phyloP scores from a whole-genome alignment of 2,797 vertebrate species.

The Aldrovandia affinis region DNA sequence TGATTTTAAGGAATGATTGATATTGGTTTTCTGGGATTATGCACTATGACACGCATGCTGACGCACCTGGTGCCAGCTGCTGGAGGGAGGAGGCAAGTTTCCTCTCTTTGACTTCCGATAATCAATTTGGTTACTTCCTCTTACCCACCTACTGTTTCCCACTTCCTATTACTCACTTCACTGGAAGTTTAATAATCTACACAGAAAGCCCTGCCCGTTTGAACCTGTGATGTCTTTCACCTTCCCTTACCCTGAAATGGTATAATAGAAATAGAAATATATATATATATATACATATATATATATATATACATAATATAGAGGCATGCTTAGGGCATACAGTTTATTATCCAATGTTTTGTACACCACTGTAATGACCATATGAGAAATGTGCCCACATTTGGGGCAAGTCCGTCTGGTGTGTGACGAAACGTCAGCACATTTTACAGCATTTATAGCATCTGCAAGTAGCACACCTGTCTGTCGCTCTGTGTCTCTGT shows the following conservation, averaged over 20 bases:
- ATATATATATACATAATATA: slow-evolving; percentile 70
- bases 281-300: slow-evolving; percentile 61
- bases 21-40: slow-evolving; percentile 32
- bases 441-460: slow-evolving; percentile 58
- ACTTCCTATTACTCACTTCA: neutral
- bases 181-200: neutral
- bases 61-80: slow-evolving; percentile 26
- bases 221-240: slow-evolving; percentile 11
- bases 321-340: slow-evolving; percentile 72
- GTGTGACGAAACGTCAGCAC: slow-evolving; percentile 22
- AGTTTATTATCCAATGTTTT: slow-evolving; percentile 46
- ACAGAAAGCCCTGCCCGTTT: slow-evolving; percentile 16
- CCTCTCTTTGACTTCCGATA: neutral
- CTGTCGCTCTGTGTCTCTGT: slow-evolving; percentile 33
- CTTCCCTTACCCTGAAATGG: slow-evolving; percentile 46
- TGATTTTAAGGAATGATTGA: neutral
- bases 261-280: slow-evolving; percentile 58
- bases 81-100: slow-evolving; percentile 36
- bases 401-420: slow-evolving; percentile 43
- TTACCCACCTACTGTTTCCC: neutral
- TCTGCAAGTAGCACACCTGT: slow-evolving; percentile 45
- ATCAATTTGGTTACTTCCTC: neutral
- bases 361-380: slow-evolving; percentile 27
- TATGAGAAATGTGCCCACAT: slow-evolving; percentile 31
- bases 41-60: slow-evolving; percentile 53